Conservation (phyloP, 2,888 invertebrate species). For the Acanthosepion esculentum region DNA sequence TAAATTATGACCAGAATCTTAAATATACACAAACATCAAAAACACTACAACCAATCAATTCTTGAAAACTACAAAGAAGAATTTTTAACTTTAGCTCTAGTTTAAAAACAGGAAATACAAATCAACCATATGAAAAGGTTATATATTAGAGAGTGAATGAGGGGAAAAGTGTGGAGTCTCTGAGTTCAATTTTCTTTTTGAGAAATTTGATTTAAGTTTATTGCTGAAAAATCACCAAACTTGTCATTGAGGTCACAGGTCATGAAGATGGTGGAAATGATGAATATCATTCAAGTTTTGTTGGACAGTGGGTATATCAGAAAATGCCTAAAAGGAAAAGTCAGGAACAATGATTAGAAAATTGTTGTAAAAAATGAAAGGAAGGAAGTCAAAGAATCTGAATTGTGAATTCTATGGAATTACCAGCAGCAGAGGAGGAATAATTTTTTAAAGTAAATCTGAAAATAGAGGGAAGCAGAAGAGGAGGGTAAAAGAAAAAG, state of each 20-base stretch:
- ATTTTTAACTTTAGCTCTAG: neutral
- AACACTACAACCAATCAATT: neutral
- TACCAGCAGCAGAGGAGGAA: neutral
- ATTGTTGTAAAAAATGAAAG: neutral
- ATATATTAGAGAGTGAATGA: too few species aligned
- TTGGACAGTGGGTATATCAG: neutral
- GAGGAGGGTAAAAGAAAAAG: neutral
- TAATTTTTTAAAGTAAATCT: too few species aligned
- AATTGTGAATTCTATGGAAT: too few species aligned
- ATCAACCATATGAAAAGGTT: neutral
- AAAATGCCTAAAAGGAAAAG: neutral
- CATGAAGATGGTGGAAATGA: neutral
- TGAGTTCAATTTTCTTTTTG: neutral
- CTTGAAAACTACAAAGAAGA: neutral
- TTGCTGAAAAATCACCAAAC: slow-evolving; percentile 33
- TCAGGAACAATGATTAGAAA: neutral
- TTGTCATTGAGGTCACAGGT: neutral
- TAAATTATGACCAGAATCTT: too few species aligned
- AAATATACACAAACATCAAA: too few species aligned
- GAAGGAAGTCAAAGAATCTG: neutral
- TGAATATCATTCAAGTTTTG: too few species aligned
- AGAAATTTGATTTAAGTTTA: neutral
- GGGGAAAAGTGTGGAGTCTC: neutral
- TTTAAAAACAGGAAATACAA: neutral
- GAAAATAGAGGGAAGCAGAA: neutral